These are phyloP conservation scores for Stylophora pistillata DNA, from an alignment of 64 coral and sea anemone genomes.

Conservation along the genomic window DNA sequence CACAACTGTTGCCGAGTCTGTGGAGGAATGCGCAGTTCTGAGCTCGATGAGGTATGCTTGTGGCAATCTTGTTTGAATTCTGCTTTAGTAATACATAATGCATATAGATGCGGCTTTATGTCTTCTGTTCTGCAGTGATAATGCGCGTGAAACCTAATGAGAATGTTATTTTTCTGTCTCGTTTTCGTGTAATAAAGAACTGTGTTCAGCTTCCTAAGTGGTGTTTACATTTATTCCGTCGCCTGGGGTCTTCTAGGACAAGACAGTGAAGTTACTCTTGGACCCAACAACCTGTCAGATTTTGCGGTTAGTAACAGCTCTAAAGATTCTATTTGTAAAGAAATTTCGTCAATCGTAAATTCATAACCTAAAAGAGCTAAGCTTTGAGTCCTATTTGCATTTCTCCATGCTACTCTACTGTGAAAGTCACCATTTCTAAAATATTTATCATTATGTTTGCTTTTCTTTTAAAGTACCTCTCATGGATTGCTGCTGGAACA, in stretches of 20 bases:
- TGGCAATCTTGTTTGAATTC: not conserved
- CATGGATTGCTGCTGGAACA: conserved; percentile 16
- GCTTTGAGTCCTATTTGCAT: no score
- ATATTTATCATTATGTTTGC: not conserved
- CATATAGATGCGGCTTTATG: no score
- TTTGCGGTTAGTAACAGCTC: not conserved
- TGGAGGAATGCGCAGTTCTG: not conserved
- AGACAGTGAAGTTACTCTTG: not conserved
- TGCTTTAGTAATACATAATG: no score
- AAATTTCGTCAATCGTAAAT: no score
- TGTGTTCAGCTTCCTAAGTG: not conserved
- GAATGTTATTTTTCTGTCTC: not conserved
- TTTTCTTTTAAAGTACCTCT: not conserved
- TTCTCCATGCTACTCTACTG: no score
- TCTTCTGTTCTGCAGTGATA: no score
- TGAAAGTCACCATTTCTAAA: not conserved
- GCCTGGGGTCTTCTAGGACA: conserved; percentile 14
- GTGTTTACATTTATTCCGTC: not conserved
- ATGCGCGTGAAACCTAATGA: no score
- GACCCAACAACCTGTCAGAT: not conserved
- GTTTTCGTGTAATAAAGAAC: not conserved
- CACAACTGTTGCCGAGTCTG: not conserved
- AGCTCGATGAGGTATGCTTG: not conserved
- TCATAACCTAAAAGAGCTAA: no score
- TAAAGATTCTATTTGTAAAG: no score